Conservation (phyloP, 2,797 vertebrate genomes). For the Petrocephalus schoutedeni region DNA sequence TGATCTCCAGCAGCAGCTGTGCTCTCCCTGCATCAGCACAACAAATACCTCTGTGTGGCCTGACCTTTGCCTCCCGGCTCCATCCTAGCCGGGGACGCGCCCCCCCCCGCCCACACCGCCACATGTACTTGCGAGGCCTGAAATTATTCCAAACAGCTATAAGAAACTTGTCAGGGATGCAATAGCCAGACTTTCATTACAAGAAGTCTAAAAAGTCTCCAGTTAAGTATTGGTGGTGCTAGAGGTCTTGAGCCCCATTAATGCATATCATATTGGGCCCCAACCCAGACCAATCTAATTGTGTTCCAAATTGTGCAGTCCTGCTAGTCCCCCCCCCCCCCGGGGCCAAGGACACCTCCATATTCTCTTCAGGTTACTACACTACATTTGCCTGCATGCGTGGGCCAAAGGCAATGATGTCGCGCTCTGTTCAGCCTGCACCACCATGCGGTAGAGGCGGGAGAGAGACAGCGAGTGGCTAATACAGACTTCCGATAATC, state of each 20-base stretch:
- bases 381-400: neutral
- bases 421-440: neutral
- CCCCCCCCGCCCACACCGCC: neutral
- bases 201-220: neutral
- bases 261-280: neutral
- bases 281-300: neutral
- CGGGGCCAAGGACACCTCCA: neutral
- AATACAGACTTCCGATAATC: neutral
- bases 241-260: neutral
- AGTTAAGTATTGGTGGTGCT: neutral
- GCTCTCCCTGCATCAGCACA: conserved; percentile 46
- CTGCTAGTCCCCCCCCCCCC: neutral
- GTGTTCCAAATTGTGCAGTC: neutral
- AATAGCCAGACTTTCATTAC: neutral
- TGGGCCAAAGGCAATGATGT: neutral
- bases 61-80: conserved; percentile 49
- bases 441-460: neutral
- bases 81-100: conserved; percentile 23
- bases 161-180: neutral
- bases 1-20: conserved; percentile 63
- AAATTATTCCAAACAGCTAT: neutral
- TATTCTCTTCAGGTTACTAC: neutral
- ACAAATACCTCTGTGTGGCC: conserved; percentile 43
- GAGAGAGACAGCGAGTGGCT: neutral
- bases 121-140: neutral